Conservation (phyloP, 2,888 invertebrate species). For the Girardia tigrina region DNA sequence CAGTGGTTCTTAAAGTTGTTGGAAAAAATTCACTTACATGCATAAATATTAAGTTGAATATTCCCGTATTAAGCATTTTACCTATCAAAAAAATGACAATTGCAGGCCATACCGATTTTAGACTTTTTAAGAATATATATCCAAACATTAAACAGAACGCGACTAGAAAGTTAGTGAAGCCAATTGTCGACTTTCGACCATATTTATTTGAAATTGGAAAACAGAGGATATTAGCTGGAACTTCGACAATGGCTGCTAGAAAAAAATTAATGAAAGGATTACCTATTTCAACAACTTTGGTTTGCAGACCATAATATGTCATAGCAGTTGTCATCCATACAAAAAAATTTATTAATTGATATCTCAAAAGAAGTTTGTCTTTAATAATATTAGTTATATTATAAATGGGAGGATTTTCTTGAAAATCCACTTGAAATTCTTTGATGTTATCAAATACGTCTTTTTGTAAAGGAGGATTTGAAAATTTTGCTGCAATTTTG, state of each 20-base stretch:
- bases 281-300: constrained; percentile 20
- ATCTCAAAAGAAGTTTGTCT: background rate
- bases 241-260: constrained; percentile 21
- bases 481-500: constrained; percentile 13
- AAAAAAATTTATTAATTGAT: background rate
- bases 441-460: background rate
- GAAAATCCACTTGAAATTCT: background rate
- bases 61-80: background rate
- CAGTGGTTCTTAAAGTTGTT: constrained; percentile 25
- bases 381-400: background rate
- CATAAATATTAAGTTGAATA: constrained; percentile 30
- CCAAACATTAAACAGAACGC: constrained; percentile 4
- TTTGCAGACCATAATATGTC: constrained; percentile 16
- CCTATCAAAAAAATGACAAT: constrained; percentile 27
- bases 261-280: constrained; percentile 30
- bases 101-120: background rate
- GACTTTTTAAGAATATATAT: background rate
- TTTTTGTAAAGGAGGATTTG: background rate
- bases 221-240: constrained; percentile 28
- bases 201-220: constrained; percentile 21
- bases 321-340: constrained; percentile 31
- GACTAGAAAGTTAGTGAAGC: background rate
- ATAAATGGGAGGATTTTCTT: background rate
- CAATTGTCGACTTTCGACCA: constrained; percentile 21
- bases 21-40: constrained; percentile 31